Conservation (phyloP, 2,797 vertebrate genomes). For the Lagocephalus sceleratus region DNA sequence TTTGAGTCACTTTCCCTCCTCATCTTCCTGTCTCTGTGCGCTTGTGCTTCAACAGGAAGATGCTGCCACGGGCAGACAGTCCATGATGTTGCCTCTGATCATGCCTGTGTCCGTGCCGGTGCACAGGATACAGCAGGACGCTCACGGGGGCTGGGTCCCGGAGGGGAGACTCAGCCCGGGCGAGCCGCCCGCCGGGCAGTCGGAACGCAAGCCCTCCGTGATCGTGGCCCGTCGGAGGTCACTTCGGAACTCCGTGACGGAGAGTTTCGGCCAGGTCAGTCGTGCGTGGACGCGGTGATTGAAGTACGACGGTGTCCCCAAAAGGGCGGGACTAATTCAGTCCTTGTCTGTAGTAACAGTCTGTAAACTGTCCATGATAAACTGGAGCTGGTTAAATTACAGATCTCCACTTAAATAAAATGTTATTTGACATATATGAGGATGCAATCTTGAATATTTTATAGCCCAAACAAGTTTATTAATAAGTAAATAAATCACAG, state of each 20-base stretch:
- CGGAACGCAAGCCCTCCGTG: conserved; percentile 82
- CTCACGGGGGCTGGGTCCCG: conserved; percentile 74
- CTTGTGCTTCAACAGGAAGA: conserved; percentile 54
- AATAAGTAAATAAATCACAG: too few relatives aligned
- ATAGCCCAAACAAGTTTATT: too few relatives aligned
- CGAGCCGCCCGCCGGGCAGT: conserved; percentile 58
- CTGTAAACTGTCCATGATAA: too few relatives aligned
- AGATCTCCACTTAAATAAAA: too few relatives aligned
- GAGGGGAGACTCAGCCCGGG: conserved; percentile 61
- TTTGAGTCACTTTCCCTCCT: conserved; percentile 2
- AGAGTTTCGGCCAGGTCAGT: conserved; percentile 62
- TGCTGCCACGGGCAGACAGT: conserved; percentile 39
- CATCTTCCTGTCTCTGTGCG: background rate
- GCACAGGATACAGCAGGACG: conserved; percentile 58
- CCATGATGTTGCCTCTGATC: conserved; percentile 77
- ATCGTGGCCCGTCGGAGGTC: conserved; percentile 86
- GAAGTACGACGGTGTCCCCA: background rate
- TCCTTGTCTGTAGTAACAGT: background rate
- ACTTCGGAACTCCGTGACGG: conserved; percentile 71
- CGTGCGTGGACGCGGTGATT: too few relatives aligned
- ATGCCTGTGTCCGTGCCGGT: conserved; percentile 94
- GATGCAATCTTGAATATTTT: too few relatives aligned
- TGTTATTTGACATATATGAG: too few relatives aligned
- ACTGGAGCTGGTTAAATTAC: too few relatives aligned
- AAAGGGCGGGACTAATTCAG: background rate